A percentile compares a stretch with the other conserved stretches of the same genome.
Conservation (phyloP, 2,888 invertebrate genomes). For the Drosophila borealis region DNA sequence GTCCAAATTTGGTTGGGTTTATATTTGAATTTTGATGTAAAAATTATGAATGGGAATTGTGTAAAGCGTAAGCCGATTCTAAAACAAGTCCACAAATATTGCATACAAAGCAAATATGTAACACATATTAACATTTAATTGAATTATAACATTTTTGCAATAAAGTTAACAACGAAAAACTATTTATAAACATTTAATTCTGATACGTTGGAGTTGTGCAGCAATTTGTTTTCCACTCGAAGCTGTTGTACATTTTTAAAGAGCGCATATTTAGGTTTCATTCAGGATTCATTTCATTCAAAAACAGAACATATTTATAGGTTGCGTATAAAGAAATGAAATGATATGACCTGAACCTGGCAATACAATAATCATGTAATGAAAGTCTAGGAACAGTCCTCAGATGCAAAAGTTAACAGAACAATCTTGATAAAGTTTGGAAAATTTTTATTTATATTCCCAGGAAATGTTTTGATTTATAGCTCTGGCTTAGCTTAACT, state of each 20-base stretch:
- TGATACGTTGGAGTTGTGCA: slow-evolving; percentile 39
- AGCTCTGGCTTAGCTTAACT: neutral
- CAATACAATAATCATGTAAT: no score
- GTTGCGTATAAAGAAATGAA: no score
- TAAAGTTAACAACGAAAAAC: slow-evolving; percentile 62
- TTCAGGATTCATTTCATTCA: no score
- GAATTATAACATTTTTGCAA: slow-evolving; percentile 72
- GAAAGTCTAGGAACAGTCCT: no score
- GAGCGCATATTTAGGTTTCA: neutral
- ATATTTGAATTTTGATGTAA: slow-evolving; percentile 35
- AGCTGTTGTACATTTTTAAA: slow-evolving; percentile 26
- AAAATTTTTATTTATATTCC: no score
- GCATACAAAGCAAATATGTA: slow-evolving; percentile 43
- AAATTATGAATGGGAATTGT: slow-evolving; percentile 26
- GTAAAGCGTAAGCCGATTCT: slow-evolving; percentile 49
- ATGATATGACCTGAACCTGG: no score
- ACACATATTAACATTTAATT: slow-evolving; percentile 45
- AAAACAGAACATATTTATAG: no score
- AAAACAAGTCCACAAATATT: slow-evolving; percentile 34
- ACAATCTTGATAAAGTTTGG: no score
- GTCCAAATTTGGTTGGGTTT: slow-evolving; percentile 48
- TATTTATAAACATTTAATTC: slow-evolving; percentile 21
- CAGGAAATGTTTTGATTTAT: neutral
- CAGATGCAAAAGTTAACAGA: no score
- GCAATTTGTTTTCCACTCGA: neutral